Conservation (phyloP, 2,797 vertebrate species). For the Pseudomugil tenellus region DNA sequence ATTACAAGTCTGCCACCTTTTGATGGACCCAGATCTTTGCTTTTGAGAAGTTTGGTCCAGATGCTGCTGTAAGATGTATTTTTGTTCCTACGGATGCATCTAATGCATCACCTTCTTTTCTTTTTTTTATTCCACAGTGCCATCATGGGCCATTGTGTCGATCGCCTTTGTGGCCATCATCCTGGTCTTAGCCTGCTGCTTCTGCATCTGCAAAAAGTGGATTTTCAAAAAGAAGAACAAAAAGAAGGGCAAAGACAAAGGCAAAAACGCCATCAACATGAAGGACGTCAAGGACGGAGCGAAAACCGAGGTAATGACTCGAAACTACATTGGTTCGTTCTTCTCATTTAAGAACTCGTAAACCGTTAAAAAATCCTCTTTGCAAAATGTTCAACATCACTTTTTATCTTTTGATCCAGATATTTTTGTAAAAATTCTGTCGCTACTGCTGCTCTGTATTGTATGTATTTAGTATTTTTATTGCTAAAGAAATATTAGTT, state of each 20-base stretch:
- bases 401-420: no score
- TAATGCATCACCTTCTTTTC: constrained; percentile 24
- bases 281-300: constrained; percentile 95
- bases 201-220: constrained; percentile 99
- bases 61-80: constrained; percentile 2
- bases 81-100: constrained; percentile 6
- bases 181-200: constrained; percentile 97
- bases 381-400: not conserved
- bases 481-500: constrained; percentile 11
- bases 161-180: constrained; percentile 97
- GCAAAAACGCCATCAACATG: constrained; percentile 99
- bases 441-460: constrained; percentile 4
- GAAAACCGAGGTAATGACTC: constrained; percentile 94
- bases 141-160: constrained; percentile 97
- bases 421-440: not conserved
- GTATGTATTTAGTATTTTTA: constrained; percentile 16
- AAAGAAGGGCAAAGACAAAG: constrained; percentile 99
- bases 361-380: no score
- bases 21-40: constrained; percentile 49
- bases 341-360: no score
- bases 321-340: constrained; percentile 21
- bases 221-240: constrained; percentile 99
- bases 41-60: constrained; percentile 19
- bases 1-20: constrained; percentile 61
- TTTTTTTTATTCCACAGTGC: constrained; percentile 84